Base-by-base conservation (phyloP, 2,113 vertebrate genomes). In the Lampris megalopsis region DNA sequence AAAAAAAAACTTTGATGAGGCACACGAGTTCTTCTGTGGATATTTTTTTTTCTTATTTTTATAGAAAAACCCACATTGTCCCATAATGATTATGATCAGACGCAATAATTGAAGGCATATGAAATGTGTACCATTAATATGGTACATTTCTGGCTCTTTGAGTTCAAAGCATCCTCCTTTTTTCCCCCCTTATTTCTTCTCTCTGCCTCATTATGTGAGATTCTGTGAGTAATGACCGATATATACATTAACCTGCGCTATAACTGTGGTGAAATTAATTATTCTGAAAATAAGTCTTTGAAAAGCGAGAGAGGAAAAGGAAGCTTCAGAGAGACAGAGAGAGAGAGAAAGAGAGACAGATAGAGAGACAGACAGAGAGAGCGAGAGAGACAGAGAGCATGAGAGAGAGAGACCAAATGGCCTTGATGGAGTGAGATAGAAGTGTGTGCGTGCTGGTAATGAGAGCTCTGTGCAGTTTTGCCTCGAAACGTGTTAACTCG, bases 261-360 rank as follows among this genome's bases (percentile, higher is more conserved):
- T 86, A 88, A 87, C 82, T 87, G 62, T 74, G 68, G 41, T 48
- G 42, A 50, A 71, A 79, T 84, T 77, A 89, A 81, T 86, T 84
- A 80, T 84, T 85, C 77, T 82, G 75, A 78, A 85, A 84, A 81
- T 81, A 82, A 81, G 78, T 76, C 71, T 76, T 74, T 76, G 77
- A 85, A 87, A 74, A 67, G 58, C 66, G 56, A 72, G 41, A 37
- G 63, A 50, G 49, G 36, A 52, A 75, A 71, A 43, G 63, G 64
- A 64, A 60, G 35, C 52, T 4, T 54, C 10, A 35, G 48, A 9
- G 41, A 54, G 8, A 63, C 4, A 58, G 58, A 35, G 62, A 68
- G 77, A 24, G 37, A 58, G 90, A 93, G 91, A 89, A 92, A 80
- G 89, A 91, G 92, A 93, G 93, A 90, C 93, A 24, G 24, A 24